These are phyloP conservation scores for Cephus pulcher DNA, from an alignment of 2,888 invertebrate species.

Conservation along the genomic window DNA sequence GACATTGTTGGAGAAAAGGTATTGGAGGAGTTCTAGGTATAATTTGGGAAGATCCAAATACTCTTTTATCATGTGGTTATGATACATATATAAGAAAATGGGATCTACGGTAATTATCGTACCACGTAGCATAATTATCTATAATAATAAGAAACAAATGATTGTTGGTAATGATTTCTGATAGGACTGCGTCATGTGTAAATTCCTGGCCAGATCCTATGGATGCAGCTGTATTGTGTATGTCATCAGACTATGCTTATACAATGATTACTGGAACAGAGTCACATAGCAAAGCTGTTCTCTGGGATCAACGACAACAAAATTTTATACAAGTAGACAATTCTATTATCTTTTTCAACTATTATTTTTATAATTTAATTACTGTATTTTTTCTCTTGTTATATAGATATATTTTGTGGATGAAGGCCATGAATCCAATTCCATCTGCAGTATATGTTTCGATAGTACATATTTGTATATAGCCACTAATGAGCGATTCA, in stretches of 20 bases:
- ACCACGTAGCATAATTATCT: not conserved
- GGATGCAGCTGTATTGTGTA: conserved; percentile 74
- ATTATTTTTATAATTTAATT: not conserved
- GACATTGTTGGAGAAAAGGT: conserved; percentile 55
- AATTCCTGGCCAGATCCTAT: conserved; percentile 74
- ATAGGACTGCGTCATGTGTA: conserved; percentile 70
- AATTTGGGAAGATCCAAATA: conserved; percentile 72
- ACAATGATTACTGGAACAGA: conserved; percentile 75
- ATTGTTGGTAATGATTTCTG: conserved; percentile 2
- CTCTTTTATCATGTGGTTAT: conserved; percentile 75
- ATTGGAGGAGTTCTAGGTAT: conserved; percentile 73
- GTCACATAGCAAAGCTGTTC: conserved; percentile 73
- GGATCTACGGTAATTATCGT: conserved; percentile 68
- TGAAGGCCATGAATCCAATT: conserved; percentile 68
- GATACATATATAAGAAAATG: conserved; percentile 75
- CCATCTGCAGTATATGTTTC: conserved; percentile 75
- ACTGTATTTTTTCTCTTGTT: conserved; percentile 39
- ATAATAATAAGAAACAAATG: not conserved
- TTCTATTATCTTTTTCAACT: not conserved
- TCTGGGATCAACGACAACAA: conserved; percentile 75
- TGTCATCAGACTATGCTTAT: conserved; percentile 74
- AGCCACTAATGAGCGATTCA: conserved; percentile 72
- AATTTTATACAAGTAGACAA: conserved; percentile 69
- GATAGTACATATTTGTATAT: conserved; percentile 74
- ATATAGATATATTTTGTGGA: conserved; percentile 69